Conservation (phyloP, 92 coral and sea anemone species). For the Plumapathes pennacea region DNA sequence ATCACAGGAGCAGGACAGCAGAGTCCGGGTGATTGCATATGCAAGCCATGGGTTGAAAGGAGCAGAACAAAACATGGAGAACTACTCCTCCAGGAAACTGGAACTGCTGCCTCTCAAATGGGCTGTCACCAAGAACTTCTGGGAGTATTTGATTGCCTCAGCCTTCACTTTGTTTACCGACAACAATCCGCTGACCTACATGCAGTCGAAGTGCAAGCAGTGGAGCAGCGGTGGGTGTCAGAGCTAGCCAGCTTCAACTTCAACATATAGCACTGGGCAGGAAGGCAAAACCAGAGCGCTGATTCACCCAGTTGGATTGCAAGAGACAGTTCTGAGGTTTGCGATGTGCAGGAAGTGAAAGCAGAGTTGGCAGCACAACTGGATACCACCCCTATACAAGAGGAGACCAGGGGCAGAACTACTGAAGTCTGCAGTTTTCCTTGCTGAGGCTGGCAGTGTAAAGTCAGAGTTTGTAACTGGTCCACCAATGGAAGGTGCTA, state of each 20-base stretch:
- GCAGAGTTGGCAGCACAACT: slow-evolving; percentile 4
- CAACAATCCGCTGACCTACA: slow-evolving; percentile 43
- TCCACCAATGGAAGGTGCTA: not conserved
- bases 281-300: slow-evolving; percentile 20
- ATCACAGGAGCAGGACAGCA: slow-evolving; percentile 14
- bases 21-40: slow-evolving; percentile 2
- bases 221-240: slow-evolving; percentile 39
- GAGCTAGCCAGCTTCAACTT: slow-evolving; percentile 37
- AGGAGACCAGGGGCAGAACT: not conserved
- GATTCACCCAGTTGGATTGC: slow-evolving; percentile 30
- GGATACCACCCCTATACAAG: slow-evolving; percentile 2
- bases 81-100: slow-evolving; percentile 26
- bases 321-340: slow-evolving; percentile 2
- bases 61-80: slow-evolving; percentile 19
- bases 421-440: slow-evolving; percentile 12
- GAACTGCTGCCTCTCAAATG: slow-evolving; percentile 31
- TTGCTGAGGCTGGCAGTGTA: not conserved
- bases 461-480: not conserved
- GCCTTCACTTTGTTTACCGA: slow-evolving; percentile 21
- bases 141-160: slow-evolving; percentile 20
- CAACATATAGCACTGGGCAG: slow-evolving; percentile 24
- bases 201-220: slow-evolving; percentile 29
- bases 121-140: slow-evolving; percentile 27
- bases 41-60: slow-evolving; percentile 15
- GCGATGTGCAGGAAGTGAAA: slow-evolving; percentile 4